These are phyloP conservation scores for Glyptemys insculpta DNA, from an alignment of 2,797 vertebrate species.

Conservation along the genomic window DNA sequence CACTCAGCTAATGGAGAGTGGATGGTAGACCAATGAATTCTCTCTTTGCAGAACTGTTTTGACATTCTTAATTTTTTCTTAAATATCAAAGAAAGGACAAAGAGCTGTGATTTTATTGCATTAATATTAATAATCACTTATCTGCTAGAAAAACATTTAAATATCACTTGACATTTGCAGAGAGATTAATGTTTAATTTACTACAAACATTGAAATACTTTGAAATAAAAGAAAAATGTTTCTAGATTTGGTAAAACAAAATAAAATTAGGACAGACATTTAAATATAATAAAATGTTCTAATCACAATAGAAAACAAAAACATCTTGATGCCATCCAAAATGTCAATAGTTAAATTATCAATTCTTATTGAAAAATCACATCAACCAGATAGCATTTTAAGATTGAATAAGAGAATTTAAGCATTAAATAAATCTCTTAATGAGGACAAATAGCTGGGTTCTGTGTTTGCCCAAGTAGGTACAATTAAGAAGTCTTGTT, in stretches of 20 bases:
- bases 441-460: slow-evolving; percentile 25
- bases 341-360: slow-evolving; percentile 77
- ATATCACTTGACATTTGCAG: slow-evolving; percentile 81
- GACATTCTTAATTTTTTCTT: slow-evolving; percentile 77
- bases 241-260: slow-evolving; percentile 68
- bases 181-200: slow-evolving; percentile 82
- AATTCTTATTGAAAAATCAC: slow-evolving; percentile 51
- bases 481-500: background rate
- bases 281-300: slow-evolving; percentile 55
- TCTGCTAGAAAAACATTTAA: slow-evolving; percentile 81
- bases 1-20: slow-evolving; percentile 70
- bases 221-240: slow-evolving; percentile 74
- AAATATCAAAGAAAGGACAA: slow-evolving; percentile 80
- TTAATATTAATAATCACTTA: slow-evolving; percentile 82
- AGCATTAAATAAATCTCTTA: slow-evolving; percentile 52
- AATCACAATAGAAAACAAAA: slow-evolving; percentile 69
- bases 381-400: slow-evolving; percentile 43
- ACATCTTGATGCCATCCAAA: slow-evolving; percentile 63
- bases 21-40: slow-evolving; percentile 71
- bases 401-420: slow-evolving; percentile 61
- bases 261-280: slow-evolving; percentile 68
- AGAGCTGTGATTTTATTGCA: slow-evolving; percentile 73
- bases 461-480: background rate
- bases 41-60: slow-evolving; percentile 72
- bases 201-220: slow-evolving; percentile 75